Base-by-base conservation (phyloP, 2,113 vertebrate species). In the Tyto alba region DNA sequence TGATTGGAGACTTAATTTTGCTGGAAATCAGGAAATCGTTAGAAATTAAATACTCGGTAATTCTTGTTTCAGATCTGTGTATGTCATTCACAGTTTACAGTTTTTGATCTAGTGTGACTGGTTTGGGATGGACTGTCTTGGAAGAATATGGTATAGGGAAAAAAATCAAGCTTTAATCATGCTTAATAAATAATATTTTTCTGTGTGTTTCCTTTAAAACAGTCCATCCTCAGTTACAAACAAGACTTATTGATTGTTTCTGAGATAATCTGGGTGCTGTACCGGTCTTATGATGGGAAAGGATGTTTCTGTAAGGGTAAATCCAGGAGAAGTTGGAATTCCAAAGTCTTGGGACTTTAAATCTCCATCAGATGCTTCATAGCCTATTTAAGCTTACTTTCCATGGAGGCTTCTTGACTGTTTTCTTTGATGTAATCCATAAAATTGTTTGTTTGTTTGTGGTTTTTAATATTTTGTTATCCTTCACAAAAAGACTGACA, bases 151-250 rank as follows among this genome's bases (percentile, higher is more conserved):
- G 9, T 78, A 11, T 19, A 55, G 7, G 6, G 14, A 16, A 75
- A 50, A 79, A 56, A 56, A 47, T 3, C 11, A 60, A 29, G 5
- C 9, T 88, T 88, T 78, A 69, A 38, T 88, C 8, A 18, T 14
- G 3, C 50, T 74, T 27, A 72, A 5, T 57, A 50, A 71, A 34
- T 48, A 8, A 6, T 10, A 9, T 15, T 69, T 66, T 63, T 26
- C 10, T 41, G 4, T 53, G 4, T 60, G 7, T 52, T 82, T 67
- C 23, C 12, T 93, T 87, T 41, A 25, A 84, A 89, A 38, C 7
- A 5, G 3, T 52, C 45, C 0, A 0, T 55, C 32, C 14, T 38
- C 7, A 23, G 29, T 48, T 41, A 7, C 4, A 23, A 30, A 25
- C n/a, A 77, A 38, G 11, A 25, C 50, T 29, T 67, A 47, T 16